A percentile compares a stretch with the other conserved stretches of the same genome.
Evolutionary conservation across 2,888 invertebrate species (phyloP).

Genomic region (Amphipyra berbera): DNA sequence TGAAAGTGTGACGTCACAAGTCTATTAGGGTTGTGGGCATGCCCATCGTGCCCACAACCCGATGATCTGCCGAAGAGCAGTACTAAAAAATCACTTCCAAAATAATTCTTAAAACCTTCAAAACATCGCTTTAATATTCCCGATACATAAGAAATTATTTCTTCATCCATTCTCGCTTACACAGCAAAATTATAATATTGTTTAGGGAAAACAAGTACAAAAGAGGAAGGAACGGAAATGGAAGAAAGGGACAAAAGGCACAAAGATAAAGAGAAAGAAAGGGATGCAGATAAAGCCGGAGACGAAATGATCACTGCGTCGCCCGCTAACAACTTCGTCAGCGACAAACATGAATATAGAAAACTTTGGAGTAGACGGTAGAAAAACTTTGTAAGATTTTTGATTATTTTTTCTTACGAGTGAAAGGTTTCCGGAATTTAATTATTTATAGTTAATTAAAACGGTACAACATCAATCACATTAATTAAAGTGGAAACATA

Average conservation of each 20-base stretch:
- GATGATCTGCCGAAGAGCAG: too few species aligned
- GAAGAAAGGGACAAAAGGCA: conserved; percentile 27
- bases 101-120: neutral
- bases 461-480: too few species aligned
- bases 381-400: conserved; percentile 7
- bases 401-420: conserved; percentile 16
- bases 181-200: conserved; percentile 23
- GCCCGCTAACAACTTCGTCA: conserved; percentile 64
- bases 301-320: conserved; percentile 64
- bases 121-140: neutral
- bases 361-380: conserved; percentile 44
- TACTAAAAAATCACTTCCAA: neutral
- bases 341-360: conserved; percentile 55
- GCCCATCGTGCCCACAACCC: too few species aligned
- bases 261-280: conserved; percentile 26
- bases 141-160: conserved; percentile 4
- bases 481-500: too few species aligned
- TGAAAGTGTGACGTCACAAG: too few species aligned
- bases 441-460: too few species aligned
- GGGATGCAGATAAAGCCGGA: conserved; percentile 46
- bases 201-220: conserved; percentile 16
- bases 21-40: too few species aligned
- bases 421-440: too few species aligned
- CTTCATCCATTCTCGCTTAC: conserved; percentile 20
- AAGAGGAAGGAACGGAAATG: conserved; percentile 28